phyloP scores from a whole-genome alignment of 1,140 invertebrate species.

The Cydia amplana region DNA sequence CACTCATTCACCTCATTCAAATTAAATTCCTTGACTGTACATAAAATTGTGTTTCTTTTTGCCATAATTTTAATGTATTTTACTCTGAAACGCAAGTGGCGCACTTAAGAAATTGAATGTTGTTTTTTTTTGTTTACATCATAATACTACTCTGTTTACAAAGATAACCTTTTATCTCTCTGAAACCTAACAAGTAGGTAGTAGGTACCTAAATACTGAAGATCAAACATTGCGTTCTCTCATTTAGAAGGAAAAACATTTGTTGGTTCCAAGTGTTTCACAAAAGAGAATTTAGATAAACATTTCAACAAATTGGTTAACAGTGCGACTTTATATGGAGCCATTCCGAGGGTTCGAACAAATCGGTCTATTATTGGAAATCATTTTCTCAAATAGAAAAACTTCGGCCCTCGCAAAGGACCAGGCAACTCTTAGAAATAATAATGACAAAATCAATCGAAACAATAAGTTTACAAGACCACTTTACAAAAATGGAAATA shows the following conservation, averaged over 20 bases:
- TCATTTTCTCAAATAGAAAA: constrained; percentile 15
- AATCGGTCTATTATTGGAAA: constrained; percentile 10
- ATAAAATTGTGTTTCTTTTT: too few relatives aligned
- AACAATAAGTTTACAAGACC: not conserved
- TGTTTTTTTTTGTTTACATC: too few relatives aligned
- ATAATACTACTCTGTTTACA: too few relatives aligned
- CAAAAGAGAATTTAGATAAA: not conserved
- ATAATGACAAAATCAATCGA: not conserved
- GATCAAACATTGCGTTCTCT: not conserved
- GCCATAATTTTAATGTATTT: too few relatives aligned
- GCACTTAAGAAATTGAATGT: too few relatives aligned
- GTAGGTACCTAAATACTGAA: not conserved
- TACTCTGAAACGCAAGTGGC: too few relatives aligned
- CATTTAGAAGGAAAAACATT: not conserved
- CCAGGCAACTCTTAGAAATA: not conserved
- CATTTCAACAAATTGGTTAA: constrained; percentile 1
- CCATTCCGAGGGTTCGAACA: not conserved
- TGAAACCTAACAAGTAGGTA: too few relatives aligned
- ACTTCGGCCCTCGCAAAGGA: not conserved
- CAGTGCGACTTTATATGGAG: constrained; percentile 4
- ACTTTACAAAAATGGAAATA: not conserved
- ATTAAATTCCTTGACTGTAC: too few relatives aligned
- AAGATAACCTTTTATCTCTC: too few relatives aligned
- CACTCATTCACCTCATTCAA: too few relatives aligned
- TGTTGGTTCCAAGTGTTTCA: not conserved